Base-by-base conservation (phyloP, 2,797 vertebrate species). In the Eulemur mongoz region DNA sequence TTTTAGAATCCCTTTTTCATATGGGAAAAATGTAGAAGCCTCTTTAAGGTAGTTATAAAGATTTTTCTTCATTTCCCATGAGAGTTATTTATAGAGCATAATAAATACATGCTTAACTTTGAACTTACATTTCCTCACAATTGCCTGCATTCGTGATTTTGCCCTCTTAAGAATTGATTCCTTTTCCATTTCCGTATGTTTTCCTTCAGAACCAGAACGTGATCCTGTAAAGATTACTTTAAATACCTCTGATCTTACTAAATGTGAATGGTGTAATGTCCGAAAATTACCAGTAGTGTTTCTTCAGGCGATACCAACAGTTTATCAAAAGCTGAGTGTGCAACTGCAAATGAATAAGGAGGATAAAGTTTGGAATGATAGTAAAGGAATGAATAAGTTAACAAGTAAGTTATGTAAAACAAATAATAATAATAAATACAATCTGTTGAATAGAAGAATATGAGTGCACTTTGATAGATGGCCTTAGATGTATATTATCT, bases 201-300 rank as follows among this genome's bases (percentile, higher is more conserved):
- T 98, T 93, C 18, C 91, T 81, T 35, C 94, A 99, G 98, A 98
- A 83, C 97, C 97, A 45, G 98, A 98, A 97, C 95, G 92, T 17
- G 98, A 98, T 79, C 93, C 97, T 82, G 90, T 98, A 98, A 98
- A 98, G 32, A 98, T 99, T 84, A 98, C 98, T 85, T 98, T 99
- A 35, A 98, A 98, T 97, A 98, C 99, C 40, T 99, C 99, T 11
- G 99, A 99, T 98, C 98, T 99, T 97, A 99, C 99, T 94, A 99
- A 99, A 98, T 99, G 99, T 67, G 99, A 99, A 98, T 99, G 99
- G 99, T 99, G 99, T 98, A 99, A 98, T 91, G 99, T 99, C 69
- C 98, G 99, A 87, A 99, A 99, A 97, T 98, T 99, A 59, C 99
- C 99, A 2, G 99, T 99, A 50, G 98, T 99, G 85, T 99, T 99